A percentile compares a stretch with the other conserved stretches of the same genome.
phyloP scores from a whole-genome alignment of 2,113 vertebrate genomes.

The Psilopsiagon aurifrons region DNA sequence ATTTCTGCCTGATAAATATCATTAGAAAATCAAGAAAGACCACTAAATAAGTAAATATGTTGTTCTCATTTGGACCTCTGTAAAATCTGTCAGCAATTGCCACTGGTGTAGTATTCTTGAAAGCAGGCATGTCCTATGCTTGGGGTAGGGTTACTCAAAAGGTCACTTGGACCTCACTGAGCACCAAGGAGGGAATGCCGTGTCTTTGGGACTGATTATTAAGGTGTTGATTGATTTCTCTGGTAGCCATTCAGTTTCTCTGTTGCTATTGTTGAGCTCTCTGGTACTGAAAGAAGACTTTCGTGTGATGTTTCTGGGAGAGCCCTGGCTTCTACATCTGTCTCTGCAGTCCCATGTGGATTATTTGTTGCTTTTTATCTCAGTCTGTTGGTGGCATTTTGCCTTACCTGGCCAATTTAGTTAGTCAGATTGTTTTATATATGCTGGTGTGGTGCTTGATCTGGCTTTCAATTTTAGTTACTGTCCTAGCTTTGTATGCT shows the following conservation, averaged over 20 bases:
- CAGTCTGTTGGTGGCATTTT: not conserved
- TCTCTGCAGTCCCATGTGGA: not conserved
- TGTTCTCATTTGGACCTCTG: not conserved
- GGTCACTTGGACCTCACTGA: not conserved
- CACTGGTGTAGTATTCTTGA: not conserved
- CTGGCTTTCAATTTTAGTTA: not conserved
- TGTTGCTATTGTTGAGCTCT: not conserved
- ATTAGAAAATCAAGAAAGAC: not conserved
- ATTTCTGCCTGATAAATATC: not conserved
- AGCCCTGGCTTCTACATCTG: not conserved
- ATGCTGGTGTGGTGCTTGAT: not conserved
- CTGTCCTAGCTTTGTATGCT: not conserved
- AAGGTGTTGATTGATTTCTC: not conserved
- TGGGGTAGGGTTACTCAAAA: not conserved
- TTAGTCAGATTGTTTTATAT: not conserved
- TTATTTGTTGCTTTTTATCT: not conserved
- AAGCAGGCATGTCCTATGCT: accelerated
- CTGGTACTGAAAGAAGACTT: not conserved
- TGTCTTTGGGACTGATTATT: not conserved
- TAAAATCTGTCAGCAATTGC: not conserved
- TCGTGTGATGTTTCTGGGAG: not conserved
- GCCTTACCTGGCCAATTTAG: not conserved
- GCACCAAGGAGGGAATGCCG: not conserved
- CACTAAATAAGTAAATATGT: not conserved
- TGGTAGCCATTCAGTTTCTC: not conserved